phyloP scores from a whole-genome alignment of 92 coral and sea anemone genomes.

The Micromussa lordhowensis region DNA sequence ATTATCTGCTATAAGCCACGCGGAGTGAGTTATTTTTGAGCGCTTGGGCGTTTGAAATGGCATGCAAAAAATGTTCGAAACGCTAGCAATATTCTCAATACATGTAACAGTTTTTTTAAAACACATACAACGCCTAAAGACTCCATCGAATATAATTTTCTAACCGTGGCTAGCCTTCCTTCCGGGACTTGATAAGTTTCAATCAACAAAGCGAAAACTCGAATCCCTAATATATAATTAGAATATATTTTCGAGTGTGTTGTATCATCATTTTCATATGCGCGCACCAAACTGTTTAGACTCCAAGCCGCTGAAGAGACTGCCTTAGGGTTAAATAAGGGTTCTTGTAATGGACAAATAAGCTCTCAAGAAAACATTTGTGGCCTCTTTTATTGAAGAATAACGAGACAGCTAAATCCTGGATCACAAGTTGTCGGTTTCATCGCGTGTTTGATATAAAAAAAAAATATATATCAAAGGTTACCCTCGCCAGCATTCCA shows the following conservation, averaged over 20 bases:
- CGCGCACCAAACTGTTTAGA: background rate
- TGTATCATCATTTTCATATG: background rate
- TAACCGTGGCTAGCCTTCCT: background rate
- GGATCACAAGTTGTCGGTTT: background rate
- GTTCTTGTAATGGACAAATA: slow-evolving; percentile 7
- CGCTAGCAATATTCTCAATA: background rate
- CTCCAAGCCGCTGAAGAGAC: background rate
- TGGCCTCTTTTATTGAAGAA: background rate
- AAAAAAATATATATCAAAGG: background rate
- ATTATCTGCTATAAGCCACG: slow-evolving; percentile 17
- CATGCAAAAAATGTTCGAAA: background rate
- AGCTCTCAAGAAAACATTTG: background rate
- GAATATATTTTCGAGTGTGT: background rate
- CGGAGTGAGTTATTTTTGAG: background rate
- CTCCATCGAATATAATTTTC: slow-evolving; percentile 3
- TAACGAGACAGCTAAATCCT: background rate
- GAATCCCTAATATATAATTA: background rate
- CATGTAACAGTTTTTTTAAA: background rate
- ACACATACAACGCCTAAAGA: background rate
- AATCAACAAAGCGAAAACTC: background rate
- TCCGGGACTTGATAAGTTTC: background rate
- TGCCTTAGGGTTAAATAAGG: background rate
- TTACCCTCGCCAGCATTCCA: background rate
- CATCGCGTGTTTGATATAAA: background rate
- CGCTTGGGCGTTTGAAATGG: slow-evolving; percentile 18